Evolutionary conservation across 2,888 invertebrate species (phyloP).

Genomic region (Poecilus cupreus): DNA sequence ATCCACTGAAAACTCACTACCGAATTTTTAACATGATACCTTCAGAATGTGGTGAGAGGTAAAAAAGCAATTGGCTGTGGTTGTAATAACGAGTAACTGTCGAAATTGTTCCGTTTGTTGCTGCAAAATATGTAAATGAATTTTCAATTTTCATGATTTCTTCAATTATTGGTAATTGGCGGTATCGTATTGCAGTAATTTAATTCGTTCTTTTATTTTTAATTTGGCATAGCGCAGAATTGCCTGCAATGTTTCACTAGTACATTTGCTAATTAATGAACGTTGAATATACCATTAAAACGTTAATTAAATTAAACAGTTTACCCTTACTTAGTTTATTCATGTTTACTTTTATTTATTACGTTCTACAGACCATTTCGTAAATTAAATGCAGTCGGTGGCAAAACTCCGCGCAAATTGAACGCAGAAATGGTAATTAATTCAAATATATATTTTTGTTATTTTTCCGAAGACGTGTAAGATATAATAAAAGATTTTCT

Average conservation of each 20-base stretch:
- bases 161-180: constrained; percentile 23
- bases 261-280: constrained; percentile 28
- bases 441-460: constrained; percentile 17
- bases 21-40: too few relatives aligned
- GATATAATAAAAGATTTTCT: constrained; percentile 16
- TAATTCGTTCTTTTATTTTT: constrained; percentile 10
- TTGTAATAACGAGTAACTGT: too few relatives aligned
- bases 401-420: neutral
- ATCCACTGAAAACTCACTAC: too few relatives aligned
- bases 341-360: constrained; percentile 36
- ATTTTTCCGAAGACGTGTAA: constrained; percentile 6
- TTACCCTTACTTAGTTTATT: constrained; percentile 20
- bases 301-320: constrained; percentile 24
- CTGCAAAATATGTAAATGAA: too few relatives aligned
- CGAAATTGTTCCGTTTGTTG: neutral
- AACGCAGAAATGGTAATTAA: constrained; percentile 5
- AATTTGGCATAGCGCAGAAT: neutral
- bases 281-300: constrained; percentile 23
- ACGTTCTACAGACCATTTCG: constrained; percentile 14
- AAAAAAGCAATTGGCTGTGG: too few relatives aligned
- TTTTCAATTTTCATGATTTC: neutral
- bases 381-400: constrained; percentile 14
- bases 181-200: constrained; percentile 3
- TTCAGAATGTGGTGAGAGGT: too few relatives aligned
- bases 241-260: neutral